Evolutionary conservation across 2,888 invertebrate species (phyloP).

Genomic region (Noctua pronuba): DNA sequence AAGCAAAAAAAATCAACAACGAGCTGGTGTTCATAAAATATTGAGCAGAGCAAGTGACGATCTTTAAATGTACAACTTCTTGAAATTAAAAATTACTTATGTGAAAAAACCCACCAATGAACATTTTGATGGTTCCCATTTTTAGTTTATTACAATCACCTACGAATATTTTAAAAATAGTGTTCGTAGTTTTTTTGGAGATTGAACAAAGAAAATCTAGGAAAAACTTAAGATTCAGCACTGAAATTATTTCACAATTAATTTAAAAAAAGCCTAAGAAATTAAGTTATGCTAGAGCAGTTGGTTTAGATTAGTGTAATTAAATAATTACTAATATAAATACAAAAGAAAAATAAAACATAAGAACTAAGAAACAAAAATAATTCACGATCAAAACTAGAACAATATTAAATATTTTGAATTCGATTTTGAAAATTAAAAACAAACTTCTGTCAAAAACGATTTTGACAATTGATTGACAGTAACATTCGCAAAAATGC

Average conservation of each 20-base stretch:
- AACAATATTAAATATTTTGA: constrained; percentile 14
- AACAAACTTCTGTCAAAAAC: constrained; percentile 38
- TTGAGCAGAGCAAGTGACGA: background rate
- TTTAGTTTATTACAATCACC: background rate
- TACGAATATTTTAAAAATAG: background rate
- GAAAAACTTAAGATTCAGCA: background rate
- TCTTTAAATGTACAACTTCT: background rate
- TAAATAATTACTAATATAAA: background rate
- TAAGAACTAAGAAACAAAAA: background rate
- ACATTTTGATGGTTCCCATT: constrained; percentile 7
- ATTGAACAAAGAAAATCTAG: background rate
- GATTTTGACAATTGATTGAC: constrained; percentile 49
- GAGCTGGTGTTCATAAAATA: background rate
- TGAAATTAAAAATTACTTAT: background rate
- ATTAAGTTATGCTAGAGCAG: background rate
- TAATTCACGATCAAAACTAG: constrained; percentile 13
- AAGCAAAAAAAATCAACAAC: background rate
- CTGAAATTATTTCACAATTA: background rate
- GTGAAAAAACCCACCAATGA: constrained; percentile 21
- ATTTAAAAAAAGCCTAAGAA: background rate
- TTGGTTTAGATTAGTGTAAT: background rate
- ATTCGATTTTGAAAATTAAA: constrained; percentile 18
- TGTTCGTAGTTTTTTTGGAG: background rate
- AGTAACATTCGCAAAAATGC: constrained; percentile 26
- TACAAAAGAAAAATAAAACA: constrained; percentile 13